Evolutionary conservation across 2,888 invertebrate species (phyloP).

Genomic region (Archips crataeganus): DNA sequence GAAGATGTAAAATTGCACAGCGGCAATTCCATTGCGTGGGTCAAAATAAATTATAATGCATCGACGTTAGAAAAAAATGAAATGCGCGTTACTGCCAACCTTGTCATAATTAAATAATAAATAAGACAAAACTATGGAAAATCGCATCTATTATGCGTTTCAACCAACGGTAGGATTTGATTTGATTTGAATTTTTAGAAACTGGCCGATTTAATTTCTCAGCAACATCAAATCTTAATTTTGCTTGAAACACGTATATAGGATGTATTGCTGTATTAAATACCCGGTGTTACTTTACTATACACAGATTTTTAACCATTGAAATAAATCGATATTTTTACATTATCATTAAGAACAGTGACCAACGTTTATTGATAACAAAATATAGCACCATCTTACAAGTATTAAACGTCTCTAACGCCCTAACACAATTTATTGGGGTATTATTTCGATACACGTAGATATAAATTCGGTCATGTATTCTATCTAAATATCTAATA

Average conservation of each 20-base stretch:
- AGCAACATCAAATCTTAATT: too few relatives aligned
- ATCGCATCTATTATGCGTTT: too few relatives aligned
- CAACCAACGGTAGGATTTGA: too few relatives aligned
- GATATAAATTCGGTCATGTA: constrained; percentile 74
- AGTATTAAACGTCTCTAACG: constrained; percentile 34
- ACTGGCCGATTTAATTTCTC: too few relatives aligned
- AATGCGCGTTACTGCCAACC: neutral
- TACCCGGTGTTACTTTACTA: neutral
- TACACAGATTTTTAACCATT: constrained; percentile 5
- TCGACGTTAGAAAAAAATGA: neutral
- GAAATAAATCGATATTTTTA: constrained; percentile 21
- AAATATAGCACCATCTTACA: constrained; percentile 73
- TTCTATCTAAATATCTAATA: constrained; percentile 48
- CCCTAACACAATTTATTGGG: constrained; percentile 20
- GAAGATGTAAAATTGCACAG: too few relatives aligned
- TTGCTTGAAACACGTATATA: neutral
- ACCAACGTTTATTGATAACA: constrained; percentile 58
- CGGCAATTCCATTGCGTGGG: neutral
- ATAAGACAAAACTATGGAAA: too few relatives aligned
- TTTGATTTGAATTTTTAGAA: too few relatives aligned
- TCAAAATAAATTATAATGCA: neutral
- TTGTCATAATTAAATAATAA: neutral
- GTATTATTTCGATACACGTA: constrained; percentile 55
- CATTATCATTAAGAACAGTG: constrained; percentile 50
- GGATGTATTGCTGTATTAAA: neutral